Percentiles rank a stretch among this genome's conserved stretches.
Conservation (phyloP, 2,797 vertebrate genomes). For the Neopelma chrysocephalum region DNA sequence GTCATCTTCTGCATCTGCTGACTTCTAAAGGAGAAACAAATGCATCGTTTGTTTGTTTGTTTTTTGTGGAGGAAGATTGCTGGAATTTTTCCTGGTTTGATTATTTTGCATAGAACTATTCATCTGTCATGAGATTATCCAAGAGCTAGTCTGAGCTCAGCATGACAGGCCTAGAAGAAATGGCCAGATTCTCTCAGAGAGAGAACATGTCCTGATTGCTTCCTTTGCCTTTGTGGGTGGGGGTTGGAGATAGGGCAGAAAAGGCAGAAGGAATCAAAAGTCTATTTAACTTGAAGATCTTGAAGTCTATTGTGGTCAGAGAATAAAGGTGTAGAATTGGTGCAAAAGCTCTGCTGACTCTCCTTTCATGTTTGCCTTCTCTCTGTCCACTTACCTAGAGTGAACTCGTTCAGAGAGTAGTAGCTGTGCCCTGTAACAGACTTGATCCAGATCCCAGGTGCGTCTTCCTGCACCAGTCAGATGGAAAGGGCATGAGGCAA, state of each 20-base stretch:
- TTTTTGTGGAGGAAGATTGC: not conserved
- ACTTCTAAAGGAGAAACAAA: constrained; percentile 26
- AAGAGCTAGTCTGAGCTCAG: not conserved
- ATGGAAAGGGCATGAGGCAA: not conserved
- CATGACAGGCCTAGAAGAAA: not conserved
- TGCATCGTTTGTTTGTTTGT: not conserved
- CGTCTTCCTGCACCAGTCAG: not conserved
- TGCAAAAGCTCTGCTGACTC: not conserved
- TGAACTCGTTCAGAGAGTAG: not conserved
- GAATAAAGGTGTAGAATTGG: not conserved
- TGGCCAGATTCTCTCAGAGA: not conserved
- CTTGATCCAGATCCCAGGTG: not conserved
- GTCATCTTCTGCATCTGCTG: constrained; percentile 59
- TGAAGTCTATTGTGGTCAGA: not conserved
- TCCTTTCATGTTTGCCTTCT: not conserved
- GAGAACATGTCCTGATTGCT: not conserved
- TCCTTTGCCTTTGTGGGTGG: not conserved
- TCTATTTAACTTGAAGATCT: not conserved
- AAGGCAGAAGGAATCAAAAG: not conserved
- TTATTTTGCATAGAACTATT: not conserved
- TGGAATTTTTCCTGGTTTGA: constrained; percentile 12
- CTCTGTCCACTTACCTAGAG: not conserved
- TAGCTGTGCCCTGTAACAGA: not conserved
- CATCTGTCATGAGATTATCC: not conserved
- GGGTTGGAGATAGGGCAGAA: not conserved